Evolutionary conservation across 1,140 invertebrate species (phyloP).

Genomic region (Drosophila varians): DNA sequence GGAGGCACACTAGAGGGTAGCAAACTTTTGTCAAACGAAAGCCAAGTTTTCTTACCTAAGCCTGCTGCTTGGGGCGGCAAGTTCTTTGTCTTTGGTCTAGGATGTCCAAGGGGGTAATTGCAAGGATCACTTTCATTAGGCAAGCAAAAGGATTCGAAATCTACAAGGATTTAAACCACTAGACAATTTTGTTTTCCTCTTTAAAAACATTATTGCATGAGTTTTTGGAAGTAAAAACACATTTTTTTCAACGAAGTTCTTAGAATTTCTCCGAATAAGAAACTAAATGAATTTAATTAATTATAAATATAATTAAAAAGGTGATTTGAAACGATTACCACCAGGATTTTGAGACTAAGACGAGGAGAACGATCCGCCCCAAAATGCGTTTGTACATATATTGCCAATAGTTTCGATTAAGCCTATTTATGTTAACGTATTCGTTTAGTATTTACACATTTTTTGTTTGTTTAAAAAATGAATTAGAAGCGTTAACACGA

Average conservation of each 20-base stretch:
- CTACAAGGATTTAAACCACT: background rate
- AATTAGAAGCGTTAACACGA: constrained; percentile 59
- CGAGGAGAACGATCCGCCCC: background rate
- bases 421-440: constrained; percentile 62
- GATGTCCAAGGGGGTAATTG: background rate
- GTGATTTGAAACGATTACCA: background rate
- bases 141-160: background rate
- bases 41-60: constrained; percentile 39
- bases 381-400: constrained; percentile 12
- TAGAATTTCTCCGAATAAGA: background rate
- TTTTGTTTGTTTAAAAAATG: constrained; percentile 59
- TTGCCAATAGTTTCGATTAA: constrained; percentile 49
- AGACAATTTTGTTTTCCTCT: background rate
- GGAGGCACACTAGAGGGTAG: constrained; percentile 5
- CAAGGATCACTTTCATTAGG: background rate
- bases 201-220: background rate
- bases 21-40: constrained; percentile 57
- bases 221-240: too few relatives aligned
- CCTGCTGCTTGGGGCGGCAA: constrained; percentile 3
- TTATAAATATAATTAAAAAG: background rate
- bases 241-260: background rate
- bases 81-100: background rate
- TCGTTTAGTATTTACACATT: constrained; percentile 66
- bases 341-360: background rate
- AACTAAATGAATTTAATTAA: background rate